These are phyloP conservation scores for Aurelia sp. DNA, from an alignment of 30 jellyfish, hydroid and myxozoan genomes.

Conservation along the genomic window DNA sequence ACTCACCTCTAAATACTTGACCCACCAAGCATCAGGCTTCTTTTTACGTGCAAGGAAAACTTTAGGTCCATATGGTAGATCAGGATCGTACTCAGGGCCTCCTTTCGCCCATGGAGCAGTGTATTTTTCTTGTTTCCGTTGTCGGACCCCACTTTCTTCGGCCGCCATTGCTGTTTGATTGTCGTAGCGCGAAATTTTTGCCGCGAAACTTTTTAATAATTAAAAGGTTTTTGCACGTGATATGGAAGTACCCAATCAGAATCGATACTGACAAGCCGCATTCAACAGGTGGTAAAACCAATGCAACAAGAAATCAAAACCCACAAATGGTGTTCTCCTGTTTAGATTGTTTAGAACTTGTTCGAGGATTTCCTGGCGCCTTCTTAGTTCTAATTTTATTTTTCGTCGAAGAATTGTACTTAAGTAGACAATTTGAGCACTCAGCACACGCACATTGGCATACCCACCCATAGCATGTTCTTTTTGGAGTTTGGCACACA, in stretches of 20 bases:
- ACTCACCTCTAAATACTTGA: conserved; percentile 74
- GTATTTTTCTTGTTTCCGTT: conserved; percentile 40
- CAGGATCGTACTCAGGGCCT: conserved; percentile 89
- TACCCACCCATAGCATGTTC: too few species aligned
- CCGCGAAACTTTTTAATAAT: conserved; percentile 67
- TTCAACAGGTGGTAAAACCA: conserved; percentile 22
- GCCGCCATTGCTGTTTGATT: conserved; percentile 51
- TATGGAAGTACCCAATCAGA: conserved; percentile 8
- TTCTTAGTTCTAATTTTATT: too few species aligned
- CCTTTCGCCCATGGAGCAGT: conserved; percentile 95
- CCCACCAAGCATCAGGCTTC: conserved; percentile 98
- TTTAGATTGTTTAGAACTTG: too few species aligned
- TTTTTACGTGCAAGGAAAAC: conserved; percentile 91
- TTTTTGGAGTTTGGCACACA: too few species aligned
- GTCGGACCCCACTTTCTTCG: conserved; percentile 23
- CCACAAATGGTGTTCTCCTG: too few species aligned
- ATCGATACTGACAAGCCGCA: background rate
- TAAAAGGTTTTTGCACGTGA: conserved; percentile 3
- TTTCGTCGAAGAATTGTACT: too few species aligned
- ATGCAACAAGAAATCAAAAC: background rate
- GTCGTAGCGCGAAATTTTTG: conserved; percentile 4
- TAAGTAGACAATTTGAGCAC: too few species aligned
- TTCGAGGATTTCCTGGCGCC: too few species aligned
- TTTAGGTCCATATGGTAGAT: conserved; percentile 92
- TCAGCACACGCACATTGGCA: too few species aligned